Percentiles rank a stretch among this genome's conserved stretches.
Conservation (phyloP, 1,140 invertebrate genomes). For the Polypedilum pembai region DNA sequence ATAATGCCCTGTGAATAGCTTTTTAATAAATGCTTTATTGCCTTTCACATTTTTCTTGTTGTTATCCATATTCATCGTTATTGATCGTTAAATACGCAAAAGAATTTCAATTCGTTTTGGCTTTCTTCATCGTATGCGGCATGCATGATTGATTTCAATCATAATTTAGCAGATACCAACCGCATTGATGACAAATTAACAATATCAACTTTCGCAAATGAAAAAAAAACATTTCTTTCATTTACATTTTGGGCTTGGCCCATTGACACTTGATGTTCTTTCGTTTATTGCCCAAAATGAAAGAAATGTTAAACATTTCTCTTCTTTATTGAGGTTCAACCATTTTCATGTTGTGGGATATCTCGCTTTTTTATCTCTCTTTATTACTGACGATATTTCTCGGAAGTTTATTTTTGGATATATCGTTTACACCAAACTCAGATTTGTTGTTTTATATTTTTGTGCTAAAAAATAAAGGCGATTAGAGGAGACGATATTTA, state of each 20-base stretch:
- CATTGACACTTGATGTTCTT: background rate
- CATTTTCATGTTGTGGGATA: no score
- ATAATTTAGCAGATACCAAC: background rate
- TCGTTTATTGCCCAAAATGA: background rate
- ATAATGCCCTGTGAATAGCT: background rate
- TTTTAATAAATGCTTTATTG: background rate
- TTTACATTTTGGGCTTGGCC: background rate
- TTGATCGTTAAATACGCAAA: no score
- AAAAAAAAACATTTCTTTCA: background rate
- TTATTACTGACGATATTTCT: no score
- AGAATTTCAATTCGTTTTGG: no score
- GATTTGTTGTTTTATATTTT: no score
- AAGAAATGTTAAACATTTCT: background rate
- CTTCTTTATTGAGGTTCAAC: no score
- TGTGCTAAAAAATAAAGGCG: no score
- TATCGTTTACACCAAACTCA: no score
- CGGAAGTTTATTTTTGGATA: no score
- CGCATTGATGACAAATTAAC: slow-evolving; percentile 12
- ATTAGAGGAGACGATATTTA: no score
- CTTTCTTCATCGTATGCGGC: background rate
- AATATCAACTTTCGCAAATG: background rate
- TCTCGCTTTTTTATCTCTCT: no score
- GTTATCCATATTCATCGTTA: no score
- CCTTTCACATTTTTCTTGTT: slow-evolving; percentile 5
- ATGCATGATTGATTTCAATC: background rate